These are phyloP conservation scores for Otis tarda DNA, from an alignment of 2,113 vertebrate species.

Conservation along the genomic window DNA sequence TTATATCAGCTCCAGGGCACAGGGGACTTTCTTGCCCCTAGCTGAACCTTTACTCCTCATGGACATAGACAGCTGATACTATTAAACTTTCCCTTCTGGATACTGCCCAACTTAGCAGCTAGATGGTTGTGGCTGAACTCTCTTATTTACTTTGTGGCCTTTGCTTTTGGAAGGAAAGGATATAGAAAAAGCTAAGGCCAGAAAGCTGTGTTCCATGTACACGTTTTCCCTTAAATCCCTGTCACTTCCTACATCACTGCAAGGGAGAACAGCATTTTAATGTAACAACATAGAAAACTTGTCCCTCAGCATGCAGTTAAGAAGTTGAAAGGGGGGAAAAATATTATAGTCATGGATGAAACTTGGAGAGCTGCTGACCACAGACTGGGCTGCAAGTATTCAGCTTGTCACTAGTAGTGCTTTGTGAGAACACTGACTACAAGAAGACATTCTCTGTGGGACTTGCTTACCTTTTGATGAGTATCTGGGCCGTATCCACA, in stretches of 20 bases:
- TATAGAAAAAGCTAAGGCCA: not conserved
- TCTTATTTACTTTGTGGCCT: not conserved
- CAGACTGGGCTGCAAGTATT: not conserved
- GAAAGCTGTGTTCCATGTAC: not conserved
- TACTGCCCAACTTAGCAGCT: constrained; percentile 1
- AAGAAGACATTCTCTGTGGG: not conserved
- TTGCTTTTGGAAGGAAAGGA: not conserved
- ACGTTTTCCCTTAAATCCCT: not conserved
- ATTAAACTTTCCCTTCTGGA: constrained; percentile 32
- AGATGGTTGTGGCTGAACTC: not conserved
- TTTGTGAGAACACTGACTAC: not conserved
- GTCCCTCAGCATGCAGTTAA: not conserved
- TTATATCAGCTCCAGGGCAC: not conserved
- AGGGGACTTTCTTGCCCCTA: constrained; percentile 61
- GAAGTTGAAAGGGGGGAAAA: not conserved
- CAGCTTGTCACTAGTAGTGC: not conserved
- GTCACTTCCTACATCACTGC: not conserved
- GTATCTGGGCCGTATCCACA: not conserved
- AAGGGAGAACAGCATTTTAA: not conserved
- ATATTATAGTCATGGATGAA: not conserved
- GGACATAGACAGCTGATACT: constrained; percentile 29
- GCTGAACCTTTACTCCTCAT: constrained; percentile 2
- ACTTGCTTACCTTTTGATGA: not conserved
- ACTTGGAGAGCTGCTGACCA: not conserved
- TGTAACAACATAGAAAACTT: not conserved